Evolutionary conservation across 1,140 invertebrate species (phyloP), one percentile per base, ranked within the genome.

Genomic region (Aleiodes sp.): DNA sequence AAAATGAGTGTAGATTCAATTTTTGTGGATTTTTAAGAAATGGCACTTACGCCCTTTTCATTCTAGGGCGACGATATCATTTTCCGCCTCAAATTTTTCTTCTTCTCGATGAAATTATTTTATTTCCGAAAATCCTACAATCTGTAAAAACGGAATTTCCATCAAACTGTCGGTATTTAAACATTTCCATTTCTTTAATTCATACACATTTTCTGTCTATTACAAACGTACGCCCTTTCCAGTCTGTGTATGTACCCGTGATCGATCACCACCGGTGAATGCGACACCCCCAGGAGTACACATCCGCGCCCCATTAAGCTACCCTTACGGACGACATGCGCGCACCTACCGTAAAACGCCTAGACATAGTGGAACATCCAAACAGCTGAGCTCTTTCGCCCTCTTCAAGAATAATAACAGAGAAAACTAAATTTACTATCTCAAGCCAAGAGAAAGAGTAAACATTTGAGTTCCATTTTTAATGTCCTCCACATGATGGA

Each of bases 281-380:
- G 78, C 78, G 80, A 82, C 83, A 84, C 78, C 80, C 80, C 80
- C 76, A 80, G 76, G 75, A 74, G 78, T 76, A 76, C 81, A 76
- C 77, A 84, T 83, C 80, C 80, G 81, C 81, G 81, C 82, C 80
- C 81, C 82, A 82, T 83, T 84, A 83, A 82, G 78, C 80, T 76
- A 74, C 80, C 80, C 79, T 81, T 78, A 65, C 78, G 62, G 66
- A 33, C 73, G 75, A 78, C 73, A 77, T 77, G 75, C 78, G 76
- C 77, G 71, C 75, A 78, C 75, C 76, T 78, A 80, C 70, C 74
- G 73, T 72, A 69, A 69, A 69, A 63, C 70, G 61, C 67, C 63
- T 65, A 66, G 63, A 57, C 37, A 26, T n/a, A 8, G 60, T 57
- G 12, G 26, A 41, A 43, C 70, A 31, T n/a, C n/a, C n/a, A 67